phyloP scores from a whole-genome alignment of 2,888 invertebrate species.

The Epistrophella euchroma region DNA sequence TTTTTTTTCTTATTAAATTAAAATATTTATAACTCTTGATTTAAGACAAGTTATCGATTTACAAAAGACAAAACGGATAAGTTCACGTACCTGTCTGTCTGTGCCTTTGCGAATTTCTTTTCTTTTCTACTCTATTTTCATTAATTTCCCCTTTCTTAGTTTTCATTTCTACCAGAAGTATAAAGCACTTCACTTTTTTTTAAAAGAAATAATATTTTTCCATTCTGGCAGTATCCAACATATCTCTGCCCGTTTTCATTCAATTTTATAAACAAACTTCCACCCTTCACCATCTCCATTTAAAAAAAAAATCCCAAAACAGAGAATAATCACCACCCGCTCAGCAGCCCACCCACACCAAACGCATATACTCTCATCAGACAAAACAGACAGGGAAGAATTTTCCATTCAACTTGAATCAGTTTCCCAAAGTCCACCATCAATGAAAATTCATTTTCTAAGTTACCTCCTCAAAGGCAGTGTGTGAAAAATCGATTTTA shows the following conservation, averaged over 20 bases:
- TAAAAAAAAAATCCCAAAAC: slow-evolving; percentile 66
- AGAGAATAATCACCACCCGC: slow-evolving; percentile 34
- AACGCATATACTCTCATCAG: neutral
- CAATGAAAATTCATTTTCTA: slow-evolving; percentile 50
- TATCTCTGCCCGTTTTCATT: neutral
- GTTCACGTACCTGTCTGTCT: too few relatives aligned
- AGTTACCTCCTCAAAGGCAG: slow-evolving; percentile 2
- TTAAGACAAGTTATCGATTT: too few relatives aligned
- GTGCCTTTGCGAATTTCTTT: too few relatives aligned
- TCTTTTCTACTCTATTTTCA: too few relatives aligned
- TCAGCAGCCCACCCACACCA: slow-evolving; percentile 22
- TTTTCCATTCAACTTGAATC: slow-evolving; percentile 45
- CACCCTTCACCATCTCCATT: neutral
- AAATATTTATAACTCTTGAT: too few relatives aligned
- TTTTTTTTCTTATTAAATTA: too few relatives aligned
- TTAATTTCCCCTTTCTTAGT: too few relatives aligned
- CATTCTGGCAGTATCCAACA: neutral
- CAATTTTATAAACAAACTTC: neutral
- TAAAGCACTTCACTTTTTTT: too few relatives aligned
- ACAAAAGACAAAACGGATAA: too few relatives aligned
- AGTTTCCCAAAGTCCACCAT: slow-evolving; percentile 52
- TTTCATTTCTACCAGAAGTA: too few relatives aligned
- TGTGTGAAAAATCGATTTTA: slow-evolving; percentile 72
- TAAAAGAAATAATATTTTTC: neutral
- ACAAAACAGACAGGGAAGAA: neutral